These are phyloP conservation scores for Choristoneura fumiferana DNA, from an alignment of 1,140 invertebrate genomes.

Conservation along the genomic window DNA sequence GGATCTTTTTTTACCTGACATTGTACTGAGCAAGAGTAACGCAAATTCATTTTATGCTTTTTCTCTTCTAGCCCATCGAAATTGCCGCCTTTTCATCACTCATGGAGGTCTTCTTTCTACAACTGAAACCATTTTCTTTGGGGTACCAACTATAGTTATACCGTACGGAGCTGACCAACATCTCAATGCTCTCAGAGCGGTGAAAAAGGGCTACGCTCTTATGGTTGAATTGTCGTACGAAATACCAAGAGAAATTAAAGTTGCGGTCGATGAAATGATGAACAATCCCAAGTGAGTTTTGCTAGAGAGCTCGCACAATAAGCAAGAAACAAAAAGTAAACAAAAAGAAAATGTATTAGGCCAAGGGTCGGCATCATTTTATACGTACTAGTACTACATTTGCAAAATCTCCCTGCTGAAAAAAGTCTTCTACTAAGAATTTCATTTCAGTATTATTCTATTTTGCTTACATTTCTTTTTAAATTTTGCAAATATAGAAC, in stretches of 20 bases:
- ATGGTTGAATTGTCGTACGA: conserved; percentile 29
- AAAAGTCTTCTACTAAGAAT: no score
- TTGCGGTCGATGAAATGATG: conserved; percentile 29
- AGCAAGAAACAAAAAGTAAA: no score
- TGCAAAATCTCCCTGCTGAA: no score
- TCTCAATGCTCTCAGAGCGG: conserved; percentile 51
- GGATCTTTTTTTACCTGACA: no score
- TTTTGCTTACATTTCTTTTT: no score
- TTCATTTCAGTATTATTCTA: no score
- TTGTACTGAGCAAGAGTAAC: not conserved
- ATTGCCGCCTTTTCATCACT: conserved; percentile 81
- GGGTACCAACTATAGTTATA: conserved; percentile 82
- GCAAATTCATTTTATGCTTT: conserved; percentile 11
- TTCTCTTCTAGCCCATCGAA: conserved; percentile 81
- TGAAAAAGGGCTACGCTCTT: conserved; percentile 30
- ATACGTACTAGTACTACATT: no score
- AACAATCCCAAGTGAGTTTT: conserved; percentile 28
- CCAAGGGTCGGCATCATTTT: no score
- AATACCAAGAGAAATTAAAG: conserved; percentile 28
- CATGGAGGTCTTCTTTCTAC: conserved; percentile 83
- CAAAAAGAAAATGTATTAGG: no score
- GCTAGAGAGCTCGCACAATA: no score
- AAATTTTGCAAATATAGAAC: no score
- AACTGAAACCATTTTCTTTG: conserved; percentile 81
- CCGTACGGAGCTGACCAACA: conserved; percentile 82